A percentile compares a stretch with the other conserved stretches of the same genome.
Evolutionary conservation across 92 coral and sea anemone genomes (phyloP).

Genomic region (Actinostola sp.): DNA sequence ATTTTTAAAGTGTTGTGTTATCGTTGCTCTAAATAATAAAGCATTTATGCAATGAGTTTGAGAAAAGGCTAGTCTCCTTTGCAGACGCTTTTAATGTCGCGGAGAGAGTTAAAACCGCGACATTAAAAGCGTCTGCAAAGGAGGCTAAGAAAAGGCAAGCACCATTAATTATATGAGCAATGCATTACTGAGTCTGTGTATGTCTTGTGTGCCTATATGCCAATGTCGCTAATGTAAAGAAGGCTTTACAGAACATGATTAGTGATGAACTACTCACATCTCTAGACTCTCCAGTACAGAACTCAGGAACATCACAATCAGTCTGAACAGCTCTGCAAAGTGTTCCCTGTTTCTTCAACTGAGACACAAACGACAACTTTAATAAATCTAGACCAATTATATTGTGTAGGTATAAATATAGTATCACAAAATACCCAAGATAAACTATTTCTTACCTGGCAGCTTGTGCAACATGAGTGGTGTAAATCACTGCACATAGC

Average conservation of each 20-base stretch:
- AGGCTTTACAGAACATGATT: neutral
- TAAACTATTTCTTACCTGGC: conserved; percentile 41
- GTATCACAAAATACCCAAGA: neutral
- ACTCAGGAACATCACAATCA: conserved; percentile 79
- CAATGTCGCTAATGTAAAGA: neutral
- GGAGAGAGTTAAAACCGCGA: too few species aligned
- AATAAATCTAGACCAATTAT: neutral
- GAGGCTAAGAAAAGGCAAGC: too few species aligned
- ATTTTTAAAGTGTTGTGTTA: neutral
- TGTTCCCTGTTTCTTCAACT: conserved; percentile 74
- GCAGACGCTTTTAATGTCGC: too few species aligned
- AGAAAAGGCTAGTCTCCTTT: too few species aligned
- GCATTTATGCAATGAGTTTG: too few species aligned
- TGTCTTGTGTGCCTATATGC: neutral
- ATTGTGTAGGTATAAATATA: neutral
- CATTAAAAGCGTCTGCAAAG: too few species aligned
- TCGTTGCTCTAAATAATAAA: too few species aligned
- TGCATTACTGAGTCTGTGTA: neutral
- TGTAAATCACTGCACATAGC: conserved; percentile 78
- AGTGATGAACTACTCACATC: conserved; percentile 50
- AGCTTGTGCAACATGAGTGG: conserved; percentile 67
- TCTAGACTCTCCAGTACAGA: conserved; percentile 70
- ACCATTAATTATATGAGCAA: too few species aligned
- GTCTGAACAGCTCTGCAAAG: conserved; percentile 61
- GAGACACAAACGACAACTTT: neutral